Evolutionary conservation across 2,113 vertebrate species (phyloP).

Genomic region (Salvelinus sp.): DNA sequence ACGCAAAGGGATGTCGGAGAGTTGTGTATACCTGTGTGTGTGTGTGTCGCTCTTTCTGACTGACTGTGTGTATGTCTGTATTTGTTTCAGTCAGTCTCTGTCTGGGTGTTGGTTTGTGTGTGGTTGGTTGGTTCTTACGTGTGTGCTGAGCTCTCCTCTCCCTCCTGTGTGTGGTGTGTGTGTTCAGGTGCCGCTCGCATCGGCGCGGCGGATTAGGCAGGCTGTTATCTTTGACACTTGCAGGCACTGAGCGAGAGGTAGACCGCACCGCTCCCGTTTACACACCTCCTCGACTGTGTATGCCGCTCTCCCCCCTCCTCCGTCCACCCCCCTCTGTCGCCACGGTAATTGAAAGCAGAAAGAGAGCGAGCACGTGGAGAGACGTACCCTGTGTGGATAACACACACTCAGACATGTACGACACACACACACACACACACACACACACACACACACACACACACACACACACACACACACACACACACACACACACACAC

Average conservation of each 20-base stretch:
- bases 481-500: no score
- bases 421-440: no score
- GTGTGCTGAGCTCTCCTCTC: neutral
- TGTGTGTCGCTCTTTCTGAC: neutral
- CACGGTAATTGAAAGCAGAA: neutral
- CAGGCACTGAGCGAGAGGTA: neutral
- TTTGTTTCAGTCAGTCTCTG: neutral
- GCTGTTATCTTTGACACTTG: neutral
- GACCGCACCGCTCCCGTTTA: neutral
- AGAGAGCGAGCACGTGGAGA: neutral
- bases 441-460: no score
- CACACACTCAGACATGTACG: neutral
- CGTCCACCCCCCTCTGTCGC: neutral
- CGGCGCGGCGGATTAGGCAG: neutral
- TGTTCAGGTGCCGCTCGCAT: neutral
- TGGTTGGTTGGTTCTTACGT: no score
- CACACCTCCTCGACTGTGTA: conserved; percentile 1
- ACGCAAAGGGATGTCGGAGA: neutral
- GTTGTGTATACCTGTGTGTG: neutral
- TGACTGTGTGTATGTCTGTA: neutral
- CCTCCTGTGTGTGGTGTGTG: neutral
- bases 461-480: no score
- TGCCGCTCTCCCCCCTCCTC: neutral
- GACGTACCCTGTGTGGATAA: neutral
- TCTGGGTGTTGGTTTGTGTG: neutral